A percentile compares a stretch with the other conserved stretches of the same genome.
Conservation (phyloP, 1,140 invertebrate genomes). For the Neodiprion virginianus region DNA sequence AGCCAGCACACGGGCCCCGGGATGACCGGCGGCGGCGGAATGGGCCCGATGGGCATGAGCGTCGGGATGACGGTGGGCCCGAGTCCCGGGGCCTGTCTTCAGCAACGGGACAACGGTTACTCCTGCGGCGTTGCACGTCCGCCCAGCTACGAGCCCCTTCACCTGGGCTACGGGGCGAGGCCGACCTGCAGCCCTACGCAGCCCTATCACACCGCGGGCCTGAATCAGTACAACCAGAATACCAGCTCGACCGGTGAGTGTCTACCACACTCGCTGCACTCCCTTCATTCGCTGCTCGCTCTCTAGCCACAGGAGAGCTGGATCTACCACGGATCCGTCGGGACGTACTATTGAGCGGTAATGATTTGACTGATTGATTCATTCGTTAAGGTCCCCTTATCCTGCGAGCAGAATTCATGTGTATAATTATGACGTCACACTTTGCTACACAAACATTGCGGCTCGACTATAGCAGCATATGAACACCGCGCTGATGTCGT, state of each 20-base stretch:
- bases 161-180: slow-evolving; percentile 70
- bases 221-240: slow-evolving; percentile 68
- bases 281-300: slow-evolving; percentile 63
- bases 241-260: slow-evolving; percentile 68
- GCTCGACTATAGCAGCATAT: background rate
- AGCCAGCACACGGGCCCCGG: slow-evolving; percentile 53
- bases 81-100: slow-evolving; percentile 69
- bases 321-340: slow-evolving; percentile 22
- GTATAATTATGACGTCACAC: no score
- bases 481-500: background rate
- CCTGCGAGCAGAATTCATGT: no score
- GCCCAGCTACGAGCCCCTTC: slow-evolving; percentile 70
- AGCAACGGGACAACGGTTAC: slow-evolving; percentile 71
- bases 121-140: slow-evolving; percentile 69
- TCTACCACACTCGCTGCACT: slow-evolving; percentile 64
- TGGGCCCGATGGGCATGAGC: slow-evolving; percentile 61
- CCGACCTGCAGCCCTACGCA: slow-evolving; percentile 72
- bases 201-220: slow-evolving; percentile 67
- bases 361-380: background rate
- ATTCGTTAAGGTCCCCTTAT: background rate
- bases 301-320: slow-evolving; percentile 60
- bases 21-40: slow-evolving; percentile 55
- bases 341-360: slow-evolving; percentile 5
- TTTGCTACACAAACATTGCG: background rate
- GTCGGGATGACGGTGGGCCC: slow-evolving; percentile 63